phyloP scores from a whole-genome alignment of 2,888 invertebrate genomes.

The Nemotelus pantherinus region DNA sequence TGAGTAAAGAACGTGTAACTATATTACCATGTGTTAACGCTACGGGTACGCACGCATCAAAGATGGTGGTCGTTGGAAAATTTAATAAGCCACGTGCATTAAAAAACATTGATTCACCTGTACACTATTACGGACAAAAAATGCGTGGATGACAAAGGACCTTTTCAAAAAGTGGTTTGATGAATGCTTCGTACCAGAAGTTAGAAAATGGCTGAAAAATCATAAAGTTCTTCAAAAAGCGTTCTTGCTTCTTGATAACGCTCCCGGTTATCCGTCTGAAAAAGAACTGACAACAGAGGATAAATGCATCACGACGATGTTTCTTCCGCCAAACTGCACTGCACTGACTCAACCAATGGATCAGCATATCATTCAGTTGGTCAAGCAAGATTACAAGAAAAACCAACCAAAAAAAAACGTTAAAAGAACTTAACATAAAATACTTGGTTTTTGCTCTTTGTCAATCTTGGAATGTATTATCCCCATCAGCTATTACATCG shows the following conservation, averaged over 20 bases:
- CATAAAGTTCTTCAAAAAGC: no score
- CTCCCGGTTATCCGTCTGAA: no score
- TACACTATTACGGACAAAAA: no score
- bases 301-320: no score
- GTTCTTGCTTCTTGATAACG: no score
- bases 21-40: constrained; percentile 4
- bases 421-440: not conserved
- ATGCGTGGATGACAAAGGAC: no score
- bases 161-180: no score
- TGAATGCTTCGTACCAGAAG: no score
- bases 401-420: not conserved
- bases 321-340: no score
- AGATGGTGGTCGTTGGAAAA: constrained; percentile 15
- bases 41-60: constrained; percentile 3
- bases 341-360: no score
- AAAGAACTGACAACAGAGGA: no score
- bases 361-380: constrained; percentile 3
- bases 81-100: constrained; percentile 10
- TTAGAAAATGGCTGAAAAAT: no score
- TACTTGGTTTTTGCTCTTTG: not conserved
- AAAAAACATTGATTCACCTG: constrained; percentile 14
- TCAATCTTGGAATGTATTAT: not conserved
- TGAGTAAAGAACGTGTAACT: constrained; percentile 17
- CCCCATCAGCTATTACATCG: not conserved
- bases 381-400: constrained; percentile 8